Evolutionary conservation across 2,797 vertebrate genomes (phyloP), one percentile per base, ranked within the genome.

Genomic region (Microctenopoma lineatum): DNA sequence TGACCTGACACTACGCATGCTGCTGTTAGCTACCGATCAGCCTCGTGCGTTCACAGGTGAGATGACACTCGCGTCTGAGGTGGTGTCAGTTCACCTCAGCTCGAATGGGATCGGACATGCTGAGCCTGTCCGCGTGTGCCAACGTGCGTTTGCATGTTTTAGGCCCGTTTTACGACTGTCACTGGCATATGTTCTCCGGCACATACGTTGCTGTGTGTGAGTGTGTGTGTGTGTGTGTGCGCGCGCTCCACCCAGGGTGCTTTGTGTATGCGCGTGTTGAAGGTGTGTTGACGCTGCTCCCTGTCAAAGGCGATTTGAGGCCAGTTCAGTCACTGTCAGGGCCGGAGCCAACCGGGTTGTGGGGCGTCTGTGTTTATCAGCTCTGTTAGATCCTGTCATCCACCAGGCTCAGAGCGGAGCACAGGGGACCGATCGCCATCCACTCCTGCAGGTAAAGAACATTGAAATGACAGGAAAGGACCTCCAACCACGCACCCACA

Each of bases 311-410:
- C 79, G 89, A 92, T 94, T 92, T 91, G 90, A 89, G 90, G 88
- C 86, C 89, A 88, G 89, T 93, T 94, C 93, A 92, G 89, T 94
- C 92, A 94, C 89, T 94, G 92, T 94, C 94, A 93, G 71, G 73
- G 80, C 86, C 59, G 77, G 87, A 88, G 90, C 88, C 84, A 81
- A 73, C 74, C 68, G 79, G 86, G 84, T 88, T 85, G 87, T 58
- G 75, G 73, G 87, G 84, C 62, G 78, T 87, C 88, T 83, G 83
- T 90, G 92, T 92, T 93, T 93, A 92, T 91, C 89, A 87, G 91
- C 86, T 89, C 88, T 79, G 81, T 88, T 92, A 90, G 87, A 87
- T 89, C 77, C 86, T 93, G 92, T 93, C 91, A 93, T 86, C 84
- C 84, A 84, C 56, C 77, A 59, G 80, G 71, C 83, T 87, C 79